Conservation (phyloP, 2,113 vertebrate species). For the Pseudopodoces humilis region DNA sequence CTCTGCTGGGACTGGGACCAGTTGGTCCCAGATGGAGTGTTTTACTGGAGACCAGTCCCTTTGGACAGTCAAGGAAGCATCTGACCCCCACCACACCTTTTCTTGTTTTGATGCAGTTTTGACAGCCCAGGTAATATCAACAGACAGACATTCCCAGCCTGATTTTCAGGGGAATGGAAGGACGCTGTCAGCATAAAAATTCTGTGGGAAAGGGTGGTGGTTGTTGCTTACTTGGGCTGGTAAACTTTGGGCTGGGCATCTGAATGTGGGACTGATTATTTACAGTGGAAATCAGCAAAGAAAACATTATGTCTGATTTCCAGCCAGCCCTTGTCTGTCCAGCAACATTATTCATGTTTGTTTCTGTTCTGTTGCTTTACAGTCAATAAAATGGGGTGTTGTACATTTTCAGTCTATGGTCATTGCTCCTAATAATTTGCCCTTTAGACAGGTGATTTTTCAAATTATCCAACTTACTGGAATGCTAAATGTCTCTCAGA, state of each 20-base stretch:
- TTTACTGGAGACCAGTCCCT: not conserved
- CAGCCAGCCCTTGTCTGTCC: not conserved
- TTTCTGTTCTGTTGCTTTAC: not conserved
- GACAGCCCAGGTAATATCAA: not conserved
- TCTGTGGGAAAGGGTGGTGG: not conserved
- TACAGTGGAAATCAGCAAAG: not conserved
- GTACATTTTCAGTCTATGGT: not conserved
- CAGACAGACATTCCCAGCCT: not conserved
- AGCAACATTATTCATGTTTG: not conserved
- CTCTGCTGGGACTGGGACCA: not conserved
- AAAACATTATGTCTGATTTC: not conserved
- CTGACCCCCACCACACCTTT: not conserved
- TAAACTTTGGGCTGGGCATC: not conserved
- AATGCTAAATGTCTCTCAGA: not conserved
- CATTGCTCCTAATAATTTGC: not conserved
- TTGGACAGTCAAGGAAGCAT: not conserved
- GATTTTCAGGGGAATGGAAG: not conserved
- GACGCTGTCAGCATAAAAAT: not conserved
- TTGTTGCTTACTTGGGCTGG: not conserved
- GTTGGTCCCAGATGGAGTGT: not conserved
- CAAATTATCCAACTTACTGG: not conserved
- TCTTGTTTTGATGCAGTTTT: not conserved
- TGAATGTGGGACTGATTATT: not conserved
- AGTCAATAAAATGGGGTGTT: not conserved
- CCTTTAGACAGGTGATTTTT: not conserved